phyloP scores from a whole-genome alignment of 2,888 invertebrate genomes.

The Malthinus seriepunctatus region DNA sequence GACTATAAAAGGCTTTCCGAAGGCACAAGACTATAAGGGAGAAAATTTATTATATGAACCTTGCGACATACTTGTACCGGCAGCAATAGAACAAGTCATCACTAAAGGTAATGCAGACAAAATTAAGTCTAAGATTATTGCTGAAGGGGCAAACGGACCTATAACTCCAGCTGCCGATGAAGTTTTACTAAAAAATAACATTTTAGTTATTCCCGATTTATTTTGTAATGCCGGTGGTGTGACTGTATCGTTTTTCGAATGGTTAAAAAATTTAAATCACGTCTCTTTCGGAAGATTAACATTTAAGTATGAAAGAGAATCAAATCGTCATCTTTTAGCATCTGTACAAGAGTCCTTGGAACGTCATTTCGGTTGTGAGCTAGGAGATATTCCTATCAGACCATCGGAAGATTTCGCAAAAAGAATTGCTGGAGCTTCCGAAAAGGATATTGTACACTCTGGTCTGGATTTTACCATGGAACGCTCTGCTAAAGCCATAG shows the following conservation, averaged over 20 bases:
- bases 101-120: slow-evolving; percentile 86
- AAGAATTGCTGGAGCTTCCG: slow-evolving; percentile 89
- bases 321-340: slow-evolving; percentile 90
- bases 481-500: slow-evolving; percentile 92
- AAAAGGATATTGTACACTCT: slow-evolving; percentile 98
- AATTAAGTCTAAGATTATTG: slow-evolving; percentile 75
- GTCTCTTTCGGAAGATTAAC: slow-evolving; percentile 94
- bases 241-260: slow-evolving; percentile 98
- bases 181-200: slow-evolving; percentile 83
- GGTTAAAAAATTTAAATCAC: slow-evolving; percentile 97
- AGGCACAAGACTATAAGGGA: slow-evolving; percentile 82
- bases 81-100: slow-evolving; percentile 94
- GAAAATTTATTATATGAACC: slow-evolving; percentile 85
- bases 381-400: slow-evolving; percentile 89
- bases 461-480: slow-evolving; percentile 99
- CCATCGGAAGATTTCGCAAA: slow-evolving; percentile 88
- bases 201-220: slow-evolving; percentile 90
- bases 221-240: slow-evolving; percentile 95
- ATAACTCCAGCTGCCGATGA: slow-evolving; percentile 94
- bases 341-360: slow-evolving; percentile 97
- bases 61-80: slow-evolving; percentile 96
- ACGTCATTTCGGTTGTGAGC: slow-evolving; percentile 87
- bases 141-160: slow-evolving; percentile 97
- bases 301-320: slow-evolving; percentile 93
- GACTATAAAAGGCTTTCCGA: slow-evolving; percentile 92